A percentile compares a stretch with the other conserved stretches of the same genome.
Evolutionary conservation across 2,888 invertebrate genomes (phyloP).

Genomic region (Corbicula japonica): DNA sequence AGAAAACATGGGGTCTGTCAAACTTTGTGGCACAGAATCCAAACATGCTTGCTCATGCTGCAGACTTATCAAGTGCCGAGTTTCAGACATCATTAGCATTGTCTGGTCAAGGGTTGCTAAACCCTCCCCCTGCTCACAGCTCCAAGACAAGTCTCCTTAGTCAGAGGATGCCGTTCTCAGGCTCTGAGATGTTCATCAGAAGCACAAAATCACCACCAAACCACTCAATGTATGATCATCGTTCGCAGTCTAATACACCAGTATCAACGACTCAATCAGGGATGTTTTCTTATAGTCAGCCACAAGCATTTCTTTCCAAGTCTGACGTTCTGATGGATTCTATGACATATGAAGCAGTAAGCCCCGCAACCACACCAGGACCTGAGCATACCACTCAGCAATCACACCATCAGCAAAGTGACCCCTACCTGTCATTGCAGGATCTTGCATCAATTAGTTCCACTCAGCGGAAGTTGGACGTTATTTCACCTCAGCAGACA

Average conservation of each 20-base stretch:
- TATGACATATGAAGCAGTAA: conserved; percentile 81
- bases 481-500: conserved; percentile 40
- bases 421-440: conserved; percentile 62
- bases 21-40: conserved; percentile 71
- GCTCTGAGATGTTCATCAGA: conserved; percentile 53
- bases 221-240: conserved; percentile 51
- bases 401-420: conserved; percentile 45
- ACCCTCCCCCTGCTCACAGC: conserved; percentile 84
- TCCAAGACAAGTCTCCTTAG: conserved; percentile 68
- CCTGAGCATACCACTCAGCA: conserved; percentile 58
- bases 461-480: conserved; percentile 61
- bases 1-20: conserved; percentile 73
- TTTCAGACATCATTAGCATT: conserved; percentile 40
- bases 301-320: conserved; percentile 40
- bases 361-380: conserved; percentile 77
- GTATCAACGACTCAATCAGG: conserved; percentile 33
- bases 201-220: conserved; percentile 57
- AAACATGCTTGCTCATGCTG: conserved; percentile 59
- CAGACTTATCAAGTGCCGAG: conserved; percentile 50
- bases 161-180: conserved; percentile 74
- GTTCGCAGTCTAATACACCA: conserved; percentile 40
- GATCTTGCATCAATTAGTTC: conserved; percentile 70
- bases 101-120: conserved; percentile 57
- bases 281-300: conserved; percentile 49
- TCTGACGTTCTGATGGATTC: conserved; percentile 41